phyloP scores from a whole-genome alignment of 2,113 vertebrate genomes.

The Podarcis muralis region DNA sequence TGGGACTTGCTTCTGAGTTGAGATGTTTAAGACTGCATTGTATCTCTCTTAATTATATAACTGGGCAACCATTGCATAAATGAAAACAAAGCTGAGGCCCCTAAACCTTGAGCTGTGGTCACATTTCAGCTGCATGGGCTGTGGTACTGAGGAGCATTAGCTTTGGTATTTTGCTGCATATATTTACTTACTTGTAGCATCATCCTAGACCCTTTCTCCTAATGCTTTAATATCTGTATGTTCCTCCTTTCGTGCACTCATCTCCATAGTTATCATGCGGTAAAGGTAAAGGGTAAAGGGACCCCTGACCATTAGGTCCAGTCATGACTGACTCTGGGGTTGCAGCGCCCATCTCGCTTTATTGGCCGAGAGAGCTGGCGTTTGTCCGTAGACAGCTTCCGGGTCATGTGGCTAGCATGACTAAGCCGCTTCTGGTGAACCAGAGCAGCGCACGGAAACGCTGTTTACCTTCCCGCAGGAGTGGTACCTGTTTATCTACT shows the following conservation, averaged over 20 bases:
- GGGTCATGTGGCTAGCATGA: too few species aligned
- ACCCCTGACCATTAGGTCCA: too few species aligned
- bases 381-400: too few species aligned
- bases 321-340: too few species aligned
- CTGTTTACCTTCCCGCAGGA: too few species aligned
- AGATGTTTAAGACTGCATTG: background rate
- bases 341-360: too few species aligned
- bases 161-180: background rate
- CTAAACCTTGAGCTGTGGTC: background rate
- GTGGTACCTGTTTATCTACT: too few species aligned
- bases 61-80: background rate
- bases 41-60: background rate
- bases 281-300: background rate
- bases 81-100: background rate
- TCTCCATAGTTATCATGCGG: background rate
- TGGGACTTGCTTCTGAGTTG: too few species aligned
- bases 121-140: background rate
- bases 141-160: too few species aligned
- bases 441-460: too few species aligned
- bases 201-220: background rate
- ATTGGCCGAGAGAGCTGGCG: too few species aligned
- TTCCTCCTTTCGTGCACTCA: background rate
- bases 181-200: background rate
- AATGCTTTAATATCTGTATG: background rate
- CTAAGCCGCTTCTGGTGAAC: too few species aligned